These are phyloP conservation scores for Ginglymostoma cirratum DNA, from an alignment of 2,113 vertebrate species.

Conservation along the genomic window DNA sequence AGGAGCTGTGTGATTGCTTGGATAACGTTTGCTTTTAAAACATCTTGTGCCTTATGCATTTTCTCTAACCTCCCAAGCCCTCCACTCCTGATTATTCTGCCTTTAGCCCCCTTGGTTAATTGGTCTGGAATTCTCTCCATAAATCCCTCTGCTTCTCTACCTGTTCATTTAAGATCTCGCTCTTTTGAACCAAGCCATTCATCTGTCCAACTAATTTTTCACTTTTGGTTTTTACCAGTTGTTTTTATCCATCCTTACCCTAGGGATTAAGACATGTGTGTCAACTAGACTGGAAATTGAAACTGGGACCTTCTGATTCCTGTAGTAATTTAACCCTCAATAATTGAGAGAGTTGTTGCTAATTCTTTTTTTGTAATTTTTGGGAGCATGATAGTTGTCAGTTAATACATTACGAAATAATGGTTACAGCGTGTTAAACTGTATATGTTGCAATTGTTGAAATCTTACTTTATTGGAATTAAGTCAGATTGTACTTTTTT, in stretches of 20 bases:
- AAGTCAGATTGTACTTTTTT: neutral
- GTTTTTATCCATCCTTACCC: neutral
- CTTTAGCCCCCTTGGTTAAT: neutral
- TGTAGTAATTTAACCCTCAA: neutral
- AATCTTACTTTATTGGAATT: neutral
- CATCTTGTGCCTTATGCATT: neutral
- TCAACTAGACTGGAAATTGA: neutral
- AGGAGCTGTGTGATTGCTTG: too few relatives aligned
- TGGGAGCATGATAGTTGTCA: neutral
- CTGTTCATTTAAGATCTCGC: neutral
- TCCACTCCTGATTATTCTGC: neutral
- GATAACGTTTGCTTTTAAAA: too few relatives aligned
- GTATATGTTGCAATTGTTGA: too few relatives aligned
- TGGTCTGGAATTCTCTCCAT: neutral
- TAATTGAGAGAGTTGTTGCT: neutral
- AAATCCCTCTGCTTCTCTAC: neutral
- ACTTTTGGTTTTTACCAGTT: neutral
- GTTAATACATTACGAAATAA: neutral
- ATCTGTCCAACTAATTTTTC: neutral
- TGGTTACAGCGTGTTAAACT: neutral
- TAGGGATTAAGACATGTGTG: neutral
- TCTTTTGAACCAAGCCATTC: neutral
- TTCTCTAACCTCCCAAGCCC: too few relatives aligned
- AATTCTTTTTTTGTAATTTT: neutral
- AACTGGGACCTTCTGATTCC: neutral